These are phyloP conservation scores for Dryadula phaetusa DNA, from an alignment of 2,888 invertebrate species.

Conservation along the genomic window DNA sequence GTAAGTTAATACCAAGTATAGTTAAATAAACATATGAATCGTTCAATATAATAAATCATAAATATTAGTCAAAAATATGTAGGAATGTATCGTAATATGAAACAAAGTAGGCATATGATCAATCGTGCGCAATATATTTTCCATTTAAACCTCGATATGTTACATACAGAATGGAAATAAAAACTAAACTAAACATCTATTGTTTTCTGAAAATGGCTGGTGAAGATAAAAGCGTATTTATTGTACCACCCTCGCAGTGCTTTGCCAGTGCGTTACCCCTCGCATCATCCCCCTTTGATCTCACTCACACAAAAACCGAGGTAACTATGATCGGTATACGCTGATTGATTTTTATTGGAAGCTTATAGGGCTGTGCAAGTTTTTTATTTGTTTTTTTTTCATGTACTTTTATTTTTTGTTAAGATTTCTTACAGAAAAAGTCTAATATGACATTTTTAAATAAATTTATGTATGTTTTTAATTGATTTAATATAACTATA, in stretches of 20 bases:
- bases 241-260: constrained; percentile 43
- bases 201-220: constrained; percentile 26
- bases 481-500: too few relatives aligned
- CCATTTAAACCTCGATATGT: constrained; percentile 20
- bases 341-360: constrained; percentile 80
- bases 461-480: too few relatives aligned
- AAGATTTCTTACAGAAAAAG: neutral
- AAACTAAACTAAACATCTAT: constrained; percentile 27
- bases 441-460: too few relatives aligned
- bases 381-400: neutral
- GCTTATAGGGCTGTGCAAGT: constrained; percentile 60
- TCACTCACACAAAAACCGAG: constrained; percentile 40
- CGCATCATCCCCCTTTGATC: constrained; percentile 29
- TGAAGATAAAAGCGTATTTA: constrained; percentile 32
- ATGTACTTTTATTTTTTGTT: neutral
- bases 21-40: too few relatives aligned
- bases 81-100: neutral
- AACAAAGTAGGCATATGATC: constrained; percentile 9
- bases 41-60: neutral
- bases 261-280: constrained; percentile 32
- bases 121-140: constrained; percentile 19
- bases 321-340: constrained; percentile 60
- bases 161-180: constrained; percentile 17
- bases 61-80: neutral
- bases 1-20: neutral